Base-by-base conservation (phyloP, 2,797 vertebrate species). In the Gambusia yucatana region DNA sequence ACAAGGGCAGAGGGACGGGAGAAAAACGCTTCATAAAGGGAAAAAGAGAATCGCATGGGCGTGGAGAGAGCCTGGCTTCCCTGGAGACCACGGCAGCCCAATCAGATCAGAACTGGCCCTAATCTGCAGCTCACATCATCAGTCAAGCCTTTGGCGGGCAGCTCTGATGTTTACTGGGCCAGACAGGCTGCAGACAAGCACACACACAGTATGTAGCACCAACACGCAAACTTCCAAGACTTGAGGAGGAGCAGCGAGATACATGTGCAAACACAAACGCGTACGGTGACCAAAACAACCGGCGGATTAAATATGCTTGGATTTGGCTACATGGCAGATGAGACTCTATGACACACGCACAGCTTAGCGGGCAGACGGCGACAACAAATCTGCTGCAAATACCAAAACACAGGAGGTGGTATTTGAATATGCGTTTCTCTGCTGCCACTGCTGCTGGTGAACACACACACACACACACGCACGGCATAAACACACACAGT, bases 21-120 rank as follows among this genome's bases (percentile, higher is more conserved):
- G 65, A 82, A 48, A 80, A 81, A 81, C 71, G 81, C 74, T 80
- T 87, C 71, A 80, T 80, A 82, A 84, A 74, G 36, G 20, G 14
- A 75, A 77, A 75, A 77, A 76, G 11, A 3, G 20, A 82, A 84
- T 74, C 39, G 78, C 47, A 76, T 47, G 76, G 74, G 67, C 9
- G 10, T 74, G 73, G 52, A 55, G 61, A 55, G 65, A 87, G 80
- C 77, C 69, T 71, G 74, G 52, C 52, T 87, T 87, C 83, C 65
- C 78, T 75, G 39, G 79, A 72, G 82, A 84, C 46, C 81, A 87
- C 76, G 86, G 76, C 83, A 84, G 84, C 83, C 75, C 76, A 82
- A 76, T 88, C 86, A 80, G 86, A 83, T 79, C 84, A 88, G 77
- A 88, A 85, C 81, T 69, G 77, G 82, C 77, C 79, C 82, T 77